phyloP scores from a whole-genome alignment of 2,113 vertebrate species.

The Muntiacus muntjak region DNA sequence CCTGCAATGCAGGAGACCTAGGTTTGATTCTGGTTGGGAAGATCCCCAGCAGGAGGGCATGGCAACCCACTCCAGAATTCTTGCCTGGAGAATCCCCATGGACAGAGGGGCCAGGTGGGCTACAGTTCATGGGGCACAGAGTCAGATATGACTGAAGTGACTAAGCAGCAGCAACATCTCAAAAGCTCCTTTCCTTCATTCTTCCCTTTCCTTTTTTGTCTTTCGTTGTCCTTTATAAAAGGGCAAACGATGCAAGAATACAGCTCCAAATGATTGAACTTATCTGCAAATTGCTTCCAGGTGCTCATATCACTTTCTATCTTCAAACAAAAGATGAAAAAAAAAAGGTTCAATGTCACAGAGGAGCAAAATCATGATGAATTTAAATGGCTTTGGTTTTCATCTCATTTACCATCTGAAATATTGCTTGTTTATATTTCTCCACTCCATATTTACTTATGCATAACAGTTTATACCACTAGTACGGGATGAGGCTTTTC shows the following conservation, averaged over 20 bases:
- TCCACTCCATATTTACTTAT: not conserved
- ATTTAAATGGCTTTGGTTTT: conserved; percentile 23
- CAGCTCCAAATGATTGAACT: conserved; percentile 13
- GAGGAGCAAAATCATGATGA: conserved; percentile 5
- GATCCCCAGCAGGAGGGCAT: not conserved
- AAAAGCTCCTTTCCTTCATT: not conserved
- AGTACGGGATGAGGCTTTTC: not conserved
- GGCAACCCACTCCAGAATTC: not conserved
- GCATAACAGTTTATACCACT: not conserved
- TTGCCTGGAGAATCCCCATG: not conserved
- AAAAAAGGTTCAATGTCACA: not conserved
- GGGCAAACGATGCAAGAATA: not conserved
- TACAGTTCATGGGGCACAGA: not conserved
- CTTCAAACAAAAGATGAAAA: not conserved
- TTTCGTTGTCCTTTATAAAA: conserved; percentile 42
- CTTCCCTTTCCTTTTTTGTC: not conserved
- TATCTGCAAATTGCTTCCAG: conserved; percentile 56
- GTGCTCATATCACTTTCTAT: conserved; percentile 30
- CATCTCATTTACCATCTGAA: not conserved
- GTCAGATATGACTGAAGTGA: not conserved
- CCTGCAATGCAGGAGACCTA: not conserved
- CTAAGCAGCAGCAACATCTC: not conserved
- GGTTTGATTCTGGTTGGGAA: not conserved
- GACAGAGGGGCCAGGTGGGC: not conserved
- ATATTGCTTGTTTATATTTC: not conserved